Conservation (phyloP, 2,888 invertebrate species). For the Glaucopsyche alexis region DNA sequence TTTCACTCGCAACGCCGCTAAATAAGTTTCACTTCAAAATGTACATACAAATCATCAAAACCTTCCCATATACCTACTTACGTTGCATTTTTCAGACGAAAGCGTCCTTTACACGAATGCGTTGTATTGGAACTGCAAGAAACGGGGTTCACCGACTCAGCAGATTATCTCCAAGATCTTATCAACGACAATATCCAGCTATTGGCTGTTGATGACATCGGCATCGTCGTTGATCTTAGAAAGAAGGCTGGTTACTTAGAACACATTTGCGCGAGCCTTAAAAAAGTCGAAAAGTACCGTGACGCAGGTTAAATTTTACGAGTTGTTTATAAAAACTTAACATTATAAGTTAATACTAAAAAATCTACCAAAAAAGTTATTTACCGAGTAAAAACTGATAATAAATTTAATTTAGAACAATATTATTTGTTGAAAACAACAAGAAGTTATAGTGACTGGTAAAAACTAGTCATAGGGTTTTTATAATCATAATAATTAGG, state of each 20-base stretch:
- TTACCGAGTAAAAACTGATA: not conserved
- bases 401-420: not conserved
- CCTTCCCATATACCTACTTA: not conserved
- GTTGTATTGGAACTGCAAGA: conserved; percentile 77
- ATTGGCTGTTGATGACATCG: conserved; percentile 71
- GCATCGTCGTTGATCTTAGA: conserved; percentile 68
- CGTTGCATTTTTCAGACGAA: conserved; percentile 59
- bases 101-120: conserved; percentile 75
- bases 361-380: no score
- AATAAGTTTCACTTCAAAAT: no score
- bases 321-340: not conserved
- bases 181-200: conserved; percentile 77
- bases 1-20: no score
- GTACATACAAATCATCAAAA: not conserved
- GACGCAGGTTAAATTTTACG: conserved; percentile 53
- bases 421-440: not conserved
- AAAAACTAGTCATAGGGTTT: no score
- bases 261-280: conserved; percentile 55
- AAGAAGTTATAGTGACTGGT: no score
- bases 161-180: conserved; percentile 74
- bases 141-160: conserved; percentile 68
- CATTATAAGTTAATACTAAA: not conserved
- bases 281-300: conserved; percentile 59
- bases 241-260: conserved; percentile 59
- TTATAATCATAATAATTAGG: no score